Evolutionary conservation across 2,888 invertebrate genomes (phyloP), one percentile per base, ranked within the genome.

Genomic region (Orchestes rusci): DNA sequence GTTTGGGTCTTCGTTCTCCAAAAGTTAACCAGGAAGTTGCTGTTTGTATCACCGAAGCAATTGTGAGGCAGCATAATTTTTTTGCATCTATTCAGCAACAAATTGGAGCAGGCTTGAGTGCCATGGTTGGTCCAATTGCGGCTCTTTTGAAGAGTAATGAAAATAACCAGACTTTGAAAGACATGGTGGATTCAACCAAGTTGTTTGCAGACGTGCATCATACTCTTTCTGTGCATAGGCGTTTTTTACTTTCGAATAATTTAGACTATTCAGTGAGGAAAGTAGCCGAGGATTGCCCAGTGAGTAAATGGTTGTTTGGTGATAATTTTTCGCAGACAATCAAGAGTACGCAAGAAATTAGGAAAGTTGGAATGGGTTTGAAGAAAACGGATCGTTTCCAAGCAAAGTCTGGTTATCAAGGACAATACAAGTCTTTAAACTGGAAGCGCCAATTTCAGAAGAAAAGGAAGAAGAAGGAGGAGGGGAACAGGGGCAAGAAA

Each of bases 401-500:
- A n/a, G n/a, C 13, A 29, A 29, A n/a, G n/a, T n/a, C n/a, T n/a
- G n/a, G n/a, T n/a, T n/a, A n/a, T n/a, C n/a, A n/a, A 5, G 12
- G 10, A 8, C 3, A 8, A 8, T 13, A n/a, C 10, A 29, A 29
- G n/a, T 3, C n/a, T 29, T 29, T 29, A 29, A 29, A 29, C 29
- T 29, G 29, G 29, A 29, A 29, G 29, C 29, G 29, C 29, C 29
- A 29, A 13, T 3, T 29, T 29, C 10, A 4, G 12, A 29, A 29
- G 29, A 29, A 29, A 13, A 29, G 10, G n/a, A n/a, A n/a, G 29
- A 29, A 8, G 13, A 29, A 29, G 29, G 29, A 29, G 29, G 29
- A 29, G 29, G 29, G 29, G 29, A 13, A 13, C n/a, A n/a, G n/a
- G n/a, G n/a, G n/a, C n/a, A n/a, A n/a, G n/a, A n/a, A n/a, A n/a